Base-by-base conservation (phyloP, 2,113 vertebrate genomes). In the Aix galericulata region DNA sequence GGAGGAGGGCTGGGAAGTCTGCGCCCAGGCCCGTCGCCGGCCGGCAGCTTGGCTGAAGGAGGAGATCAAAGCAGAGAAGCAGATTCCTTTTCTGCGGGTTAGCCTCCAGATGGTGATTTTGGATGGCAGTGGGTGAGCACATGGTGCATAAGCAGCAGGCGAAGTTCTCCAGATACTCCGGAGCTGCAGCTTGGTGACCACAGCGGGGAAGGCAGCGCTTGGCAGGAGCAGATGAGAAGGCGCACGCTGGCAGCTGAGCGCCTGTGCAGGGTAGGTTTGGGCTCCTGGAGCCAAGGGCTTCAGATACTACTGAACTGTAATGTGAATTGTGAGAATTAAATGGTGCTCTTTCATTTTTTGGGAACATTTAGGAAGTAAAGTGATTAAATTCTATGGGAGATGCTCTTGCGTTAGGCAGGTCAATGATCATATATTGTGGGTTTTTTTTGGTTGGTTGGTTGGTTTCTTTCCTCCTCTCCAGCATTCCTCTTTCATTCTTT, bases 21-120 rank as follows among this genome's bases (percentile, higher is more conserved):
- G 62, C 4, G 7, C 62, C 18, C 23, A 17, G 62, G 18, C 15
- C 44, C 1, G 1, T 1, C 71, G 56, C 32, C 9, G 3, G 50
- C 7, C 44, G 42, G 40, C 1, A 0, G 14, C 2, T 7, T 23
- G 14, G 23, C 44, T 3, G 1, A 60, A 78, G 46, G 34, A 53
- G 52, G 62, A 50, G 74, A 53, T 73, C 42, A 64, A 26, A 48
- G n/a, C 55, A 76, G 53, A 72, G 31, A 4, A 68, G 26, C 38
- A 42, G 69, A 14, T 23, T 42, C 10, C n/a, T 38, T 53, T 73
- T 60, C 40, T 50, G 52, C 50, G 42, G 23, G 32, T 50, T 69
- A 40, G 13, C 74, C 21, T 62, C 32, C 25, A 62, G 66, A 50
- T 46, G 76, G 36, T 73, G 53, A 42, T 15, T 32, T 25, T 44